Evolutionary conservation across 2,888 invertebrate genomes (phyloP).

Genomic region (Nasonovia ribisnigri): DNA sequence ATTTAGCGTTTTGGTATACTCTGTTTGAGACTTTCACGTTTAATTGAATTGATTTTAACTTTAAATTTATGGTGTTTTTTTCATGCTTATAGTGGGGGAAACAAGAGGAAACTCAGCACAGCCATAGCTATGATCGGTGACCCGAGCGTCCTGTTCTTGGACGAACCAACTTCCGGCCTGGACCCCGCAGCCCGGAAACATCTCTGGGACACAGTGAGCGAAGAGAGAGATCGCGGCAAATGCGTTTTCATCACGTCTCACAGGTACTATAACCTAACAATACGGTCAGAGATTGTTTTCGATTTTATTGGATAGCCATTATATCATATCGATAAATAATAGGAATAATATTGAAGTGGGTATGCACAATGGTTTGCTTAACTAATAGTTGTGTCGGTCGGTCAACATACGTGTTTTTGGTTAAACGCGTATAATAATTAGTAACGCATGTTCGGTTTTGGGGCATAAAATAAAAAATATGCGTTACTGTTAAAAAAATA

Average conservation of each 20-base stretch:
- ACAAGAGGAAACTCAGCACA: conserved; percentile 81
- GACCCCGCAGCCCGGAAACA: conserved; percentile 85
- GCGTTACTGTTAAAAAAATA: background rate
- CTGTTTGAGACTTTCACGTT: background rate
- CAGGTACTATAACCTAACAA: conserved; percentile 68
- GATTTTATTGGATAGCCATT: background rate
- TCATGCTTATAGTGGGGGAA: conserved; percentile 74
- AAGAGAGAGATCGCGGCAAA: conserved; percentile 79
- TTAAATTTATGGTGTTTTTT: background rate
- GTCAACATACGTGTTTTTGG: no score
- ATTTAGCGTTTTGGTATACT: background rate
- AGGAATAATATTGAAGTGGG: background rate
- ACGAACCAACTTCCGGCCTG: conserved; percentile 76
- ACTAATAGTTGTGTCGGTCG: no score
- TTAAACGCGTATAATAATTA: no score
- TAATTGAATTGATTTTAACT: background rate
- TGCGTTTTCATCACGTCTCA: conserved; percentile 87
- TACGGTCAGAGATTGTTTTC: background rate
- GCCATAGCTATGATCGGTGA: conserved; percentile 80
- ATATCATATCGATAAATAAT: background rate
- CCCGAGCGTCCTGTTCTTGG: conserved; percentile 78
- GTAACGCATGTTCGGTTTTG: background rate
- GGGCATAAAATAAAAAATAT: background rate
- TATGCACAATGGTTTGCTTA: background rate
- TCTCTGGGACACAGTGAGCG: conserved; percentile 82